These are phyloP conservation scores for Haliclona indistincta DNA, from an alignment of 37 sponge, comb jelly and placozoan species.

Conservation along the genomic window DNA sequence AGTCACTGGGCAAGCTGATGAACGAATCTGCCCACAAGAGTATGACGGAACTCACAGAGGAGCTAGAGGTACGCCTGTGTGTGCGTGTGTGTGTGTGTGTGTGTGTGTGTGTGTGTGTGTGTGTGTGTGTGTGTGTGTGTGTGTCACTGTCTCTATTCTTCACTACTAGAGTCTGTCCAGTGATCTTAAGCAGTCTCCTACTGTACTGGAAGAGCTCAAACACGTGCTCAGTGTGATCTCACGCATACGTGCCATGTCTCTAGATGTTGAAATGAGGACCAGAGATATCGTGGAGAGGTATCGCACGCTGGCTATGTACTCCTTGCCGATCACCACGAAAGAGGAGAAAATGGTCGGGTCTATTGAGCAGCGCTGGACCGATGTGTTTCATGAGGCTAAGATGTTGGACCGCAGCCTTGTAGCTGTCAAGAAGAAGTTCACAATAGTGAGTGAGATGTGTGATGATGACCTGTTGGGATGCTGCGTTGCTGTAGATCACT, in stretches of 20 bases:
- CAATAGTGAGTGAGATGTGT: conserved; percentile 43
- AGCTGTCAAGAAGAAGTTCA: conserved; percentile 96
- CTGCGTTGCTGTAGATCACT: conserved; percentile 68
- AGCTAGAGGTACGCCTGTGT: conserved; percentile 61
- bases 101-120: conserved; percentile 9
- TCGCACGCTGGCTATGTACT: conserved; percentile 92
- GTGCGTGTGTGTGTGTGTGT: conserved; percentile 11
- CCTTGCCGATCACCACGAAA: conserved; percentile 64
- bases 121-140: conserved; percentile 4
- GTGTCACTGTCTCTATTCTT: not conserved
- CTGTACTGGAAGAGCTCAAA: conserved; percentile 90
- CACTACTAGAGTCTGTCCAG: conserved; percentile 48
- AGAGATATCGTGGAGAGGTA: conserved; percentile 90
- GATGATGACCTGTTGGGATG: not conserved
- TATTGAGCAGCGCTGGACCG: conserved; percentile 73
- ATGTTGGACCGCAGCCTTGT: conserved; percentile 85
- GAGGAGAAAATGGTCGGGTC: conserved; percentile 40
- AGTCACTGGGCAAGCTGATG: conserved; percentile 84
- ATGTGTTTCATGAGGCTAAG: conserved; percentile 67
- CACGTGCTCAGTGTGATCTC: conserved; percentile 95
- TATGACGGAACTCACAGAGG: conserved; percentile 55
- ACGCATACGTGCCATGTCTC: conserved; percentile 84
- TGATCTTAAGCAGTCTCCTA: conserved; percentile 77
- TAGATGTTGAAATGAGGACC: conserved; percentile 89
- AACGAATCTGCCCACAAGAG: conserved; percentile 75